Evolutionary conservation across 2,113 vertebrate genomes (phyloP), one percentile per base, ranked within the genome.

Genomic region (Engystomops pustulosus): DNA sequence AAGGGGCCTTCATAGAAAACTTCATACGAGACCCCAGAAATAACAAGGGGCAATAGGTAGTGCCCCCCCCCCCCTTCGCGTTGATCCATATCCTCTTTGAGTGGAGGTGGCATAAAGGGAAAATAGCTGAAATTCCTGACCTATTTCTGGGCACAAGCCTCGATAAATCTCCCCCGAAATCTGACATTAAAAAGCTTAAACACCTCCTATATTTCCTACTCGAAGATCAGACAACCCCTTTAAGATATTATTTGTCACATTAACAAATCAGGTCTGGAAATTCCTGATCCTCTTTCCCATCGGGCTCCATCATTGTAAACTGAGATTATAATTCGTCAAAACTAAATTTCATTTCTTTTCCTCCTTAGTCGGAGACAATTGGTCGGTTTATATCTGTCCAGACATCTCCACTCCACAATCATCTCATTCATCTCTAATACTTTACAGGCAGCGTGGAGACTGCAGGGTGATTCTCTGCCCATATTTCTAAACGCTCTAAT

Each of bases 311-410:
- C 74, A 38, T 45, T 38, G 51, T 77, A 58, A 53, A 53, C 38
- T 76, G 11, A 77, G 20, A 38, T 58, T 77, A 41, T 38, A 77
- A 11, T 32, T 12, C 8, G 18, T 27, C 15, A 53, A n/a, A 53
- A 34, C 72, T 23, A 55, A 8, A 58, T n/a, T 23, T 77, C 1
- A 27, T 69, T 17, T 30, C 53, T 53, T 30, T 49, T 18, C 20
- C 25, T 4, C 17, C 9, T 76, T 4, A n/a, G 27, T 34, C 47
- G 36, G 34, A 77, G 74, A 58, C 74, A 77, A 77, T 77, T 77
- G 58, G 74, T 58, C 74, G 58, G 74, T 30, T 32, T 77, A 58
- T 77, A 58, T 77, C 74, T 58, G 51, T 23, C 74, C 74, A 77
- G 74, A 38, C 51, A 77, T 77, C 74, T 58, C 36, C 32, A n/a